Base-by-base conservation (phyloP, 2,797 vertebrate species). In the Ibycter americanus region DNA sequence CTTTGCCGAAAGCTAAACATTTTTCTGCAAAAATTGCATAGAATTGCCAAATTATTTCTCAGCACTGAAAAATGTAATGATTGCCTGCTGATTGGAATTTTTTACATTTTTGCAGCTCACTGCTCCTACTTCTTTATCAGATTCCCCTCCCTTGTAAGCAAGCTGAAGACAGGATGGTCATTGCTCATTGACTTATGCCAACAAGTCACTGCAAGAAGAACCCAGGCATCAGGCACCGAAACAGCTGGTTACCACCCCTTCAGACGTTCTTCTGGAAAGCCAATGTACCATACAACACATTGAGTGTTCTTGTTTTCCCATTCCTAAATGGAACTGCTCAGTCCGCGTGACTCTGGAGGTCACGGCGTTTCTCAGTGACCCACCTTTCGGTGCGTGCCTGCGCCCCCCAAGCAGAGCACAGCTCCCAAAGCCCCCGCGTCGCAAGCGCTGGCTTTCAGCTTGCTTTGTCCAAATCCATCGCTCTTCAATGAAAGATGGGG, bases 121-220 rank as follows among this genome's bases (percentile, higher is more conserved):
- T 16, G 27, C 11, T 66, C n/a, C 58, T 70, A 49, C 71, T 36
- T 72, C 59, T 44, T 23, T 26, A 36, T 13, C 62, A 63, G 26
- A 34, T 10, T 36, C 40, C 46, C 15, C 42, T 74, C 38, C 67
- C n/a, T 9, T 15, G 47, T 3, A 40, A 40, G 62, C 67, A 52
- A 44, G 7, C 4, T 1, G 73, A 67, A 55, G 67, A 34, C 29
- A 6, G 56, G 73, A 32, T 3, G 22, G 58, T 5, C 68, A 11
- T 11, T 1, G 1, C 66, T 52, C 46, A 4, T 5, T 6, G 9
- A 25, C 44, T 34, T 1, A 12, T 0, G 12, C 25, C 11, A 31
- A 56, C 38, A 11, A 19, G 5, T 47, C 1, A 3, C 42, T 34
- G 40, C 12, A n/a, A 19, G 2, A 4, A 36, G 36, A 59, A n/a